phyloP scores from a whole-genome alignment of 2,797 vertebrate genomes.

The Yasuhikotakia modesta region DNA sequence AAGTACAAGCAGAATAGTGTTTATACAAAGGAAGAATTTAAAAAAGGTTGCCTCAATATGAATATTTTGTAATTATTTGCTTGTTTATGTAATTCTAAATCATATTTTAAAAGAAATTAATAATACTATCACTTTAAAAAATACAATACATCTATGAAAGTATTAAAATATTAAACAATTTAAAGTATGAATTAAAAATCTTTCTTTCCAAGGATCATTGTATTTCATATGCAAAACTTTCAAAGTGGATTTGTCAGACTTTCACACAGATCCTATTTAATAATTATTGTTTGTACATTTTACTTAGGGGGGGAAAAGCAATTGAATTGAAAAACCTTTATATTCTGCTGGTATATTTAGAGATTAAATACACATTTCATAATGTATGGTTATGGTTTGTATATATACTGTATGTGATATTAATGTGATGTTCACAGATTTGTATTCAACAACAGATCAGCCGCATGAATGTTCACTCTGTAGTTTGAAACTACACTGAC shows the following conservation, averaged over 20 bases:
- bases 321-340: no score
- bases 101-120: no score
- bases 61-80: background rate
- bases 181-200: background rate
- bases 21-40: background rate
- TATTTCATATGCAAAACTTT: background rate
- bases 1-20: background rate
- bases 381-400: background rate
- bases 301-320: no score
- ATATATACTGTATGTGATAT: background rate
- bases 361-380: background rate
- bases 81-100: background rate
- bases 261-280: no score
- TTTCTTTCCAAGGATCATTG: background rate
- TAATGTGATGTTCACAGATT: background rate
- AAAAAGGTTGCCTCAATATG: background rate
- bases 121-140: no score
- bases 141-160: no score
- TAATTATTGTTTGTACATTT: background rate
- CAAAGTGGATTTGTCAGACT: background rate
- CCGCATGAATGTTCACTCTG: background rate
- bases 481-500: slow-evolving; percentile 30
- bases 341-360: background rate
- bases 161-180: no score
- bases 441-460: slow-evolving; percentile 14